These are phyloP conservation scores for Scaptomyza hsui DNA, from an alignment of 1,140 invertebrate species.

Conservation along the genomic window DNA sequence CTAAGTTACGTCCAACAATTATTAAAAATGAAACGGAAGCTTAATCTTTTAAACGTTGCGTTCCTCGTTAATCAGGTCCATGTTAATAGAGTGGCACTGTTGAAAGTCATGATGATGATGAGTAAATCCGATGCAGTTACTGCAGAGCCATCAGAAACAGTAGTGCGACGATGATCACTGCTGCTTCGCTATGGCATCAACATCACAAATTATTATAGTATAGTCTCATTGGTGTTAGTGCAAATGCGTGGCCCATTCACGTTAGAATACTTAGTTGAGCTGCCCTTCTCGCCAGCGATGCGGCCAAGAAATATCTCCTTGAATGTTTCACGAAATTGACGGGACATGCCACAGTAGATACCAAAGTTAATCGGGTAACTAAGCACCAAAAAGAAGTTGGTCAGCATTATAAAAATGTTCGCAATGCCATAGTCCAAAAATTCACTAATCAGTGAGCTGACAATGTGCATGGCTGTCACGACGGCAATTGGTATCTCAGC, in stretches of 20 bases:
- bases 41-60: slow-evolving; percentile 62
- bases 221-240: slow-evolving; percentile 93
- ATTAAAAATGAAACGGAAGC: too few relatives aligned
- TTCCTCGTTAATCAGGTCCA: slow-evolving; percentile 69
- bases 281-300: slow-evolving; percentile 86
- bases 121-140: too few relatives aligned
- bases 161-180: slow-evolving; percentile 61
- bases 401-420: slow-evolving; percentile 93
- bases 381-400: slow-evolving; percentile 95
- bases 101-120: slow-evolving; percentile 33
- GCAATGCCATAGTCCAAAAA: slow-evolving; percentile 92
- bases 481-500: slow-evolving; percentile 96
- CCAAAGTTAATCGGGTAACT: slow-evolving; percentile 97
- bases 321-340: slow-evolving; percentile 97
- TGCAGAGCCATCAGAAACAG: too few relatives aligned
- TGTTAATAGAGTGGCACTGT: slow-evolving; percentile 63
- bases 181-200: slow-evolving; percentile 77
- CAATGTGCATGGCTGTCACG: slow-evolving; percentile 93
- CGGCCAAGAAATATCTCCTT: slow-evolving; percentile 92
- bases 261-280: slow-evolving; percentile 90
- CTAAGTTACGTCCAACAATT: too few relatives aligned
- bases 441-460: slow-evolving; percentile 89
- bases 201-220: slow-evolving; percentile 87
- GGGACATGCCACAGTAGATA: slow-evolving; percentile 97
- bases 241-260: slow-evolving; percentile 92